Evolutionary conservation across 2,113 vertebrate species (phyloP).

Genomic region (Grammomys surdaster): DNA sequence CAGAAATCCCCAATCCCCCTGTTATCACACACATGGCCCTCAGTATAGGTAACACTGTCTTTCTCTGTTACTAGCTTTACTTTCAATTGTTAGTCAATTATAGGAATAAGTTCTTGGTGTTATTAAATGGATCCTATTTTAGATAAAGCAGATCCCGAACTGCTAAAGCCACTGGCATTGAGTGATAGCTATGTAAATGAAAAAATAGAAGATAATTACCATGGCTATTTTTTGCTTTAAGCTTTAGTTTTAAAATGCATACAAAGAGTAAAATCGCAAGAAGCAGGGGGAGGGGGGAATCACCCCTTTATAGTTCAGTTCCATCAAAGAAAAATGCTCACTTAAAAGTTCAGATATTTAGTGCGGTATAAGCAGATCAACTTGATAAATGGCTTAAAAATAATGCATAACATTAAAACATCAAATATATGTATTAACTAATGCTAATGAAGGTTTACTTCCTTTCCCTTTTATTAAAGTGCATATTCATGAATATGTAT

Average conservation of each 20-base stretch:
- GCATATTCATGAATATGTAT: not conserved
- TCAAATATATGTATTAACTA: slow-evolving; percentile 14
- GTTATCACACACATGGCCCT: slow-evolving; percentile 41
- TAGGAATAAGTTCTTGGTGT: slow-evolving; percentile 77
- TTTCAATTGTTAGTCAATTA: slow-evolving; percentile 76
- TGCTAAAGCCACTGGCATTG: slow-evolving; percentile 73
- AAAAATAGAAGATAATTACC: slow-evolving; percentile 77
- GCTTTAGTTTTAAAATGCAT: not conserved
- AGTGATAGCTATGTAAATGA: slow-evolving; percentile 80
- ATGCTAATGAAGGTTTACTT: not conserved
- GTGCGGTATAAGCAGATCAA: not conserved
- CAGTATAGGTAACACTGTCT: not conserved
- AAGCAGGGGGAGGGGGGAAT: not conserved
- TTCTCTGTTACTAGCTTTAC: slow-evolving; percentile 72
- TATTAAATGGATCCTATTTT: slow-evolving; percentile 85
- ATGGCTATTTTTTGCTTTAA: slow-evolving; percentile 69
- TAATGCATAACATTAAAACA: not conserved
- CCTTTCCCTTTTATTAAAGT: not conserved
- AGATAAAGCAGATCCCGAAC: slow-evolving; percentile 77
- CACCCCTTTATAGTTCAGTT: not conserved
- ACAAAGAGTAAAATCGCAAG: not conserved
- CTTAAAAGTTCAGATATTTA: slow-evolving; percentile 12
- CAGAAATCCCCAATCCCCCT: not conserved
- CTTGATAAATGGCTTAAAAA: slow-evolving; percentile 13
- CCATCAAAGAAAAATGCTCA: not conserved